Conservation (phyloP, 2,113 vertebrate genomes). For the Cyanoliseus patagonus region DNA sequence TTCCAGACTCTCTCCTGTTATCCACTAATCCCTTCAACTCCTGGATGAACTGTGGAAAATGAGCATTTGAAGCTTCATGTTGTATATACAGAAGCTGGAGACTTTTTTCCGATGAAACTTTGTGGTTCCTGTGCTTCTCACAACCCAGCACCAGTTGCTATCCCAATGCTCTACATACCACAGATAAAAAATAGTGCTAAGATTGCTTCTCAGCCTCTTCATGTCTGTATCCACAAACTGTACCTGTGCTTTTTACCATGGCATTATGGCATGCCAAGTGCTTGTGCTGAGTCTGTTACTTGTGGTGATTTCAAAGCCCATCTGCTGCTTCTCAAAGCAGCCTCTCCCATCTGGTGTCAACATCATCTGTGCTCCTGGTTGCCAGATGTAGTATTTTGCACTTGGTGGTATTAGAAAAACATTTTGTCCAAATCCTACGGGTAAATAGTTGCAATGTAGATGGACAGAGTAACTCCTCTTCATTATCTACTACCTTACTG, state of each 20-base stretch:
- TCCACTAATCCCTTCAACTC: background rate
- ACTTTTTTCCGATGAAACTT: background rate
- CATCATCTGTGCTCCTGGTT: background rate
- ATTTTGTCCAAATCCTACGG: background rate
- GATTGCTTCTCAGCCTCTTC: background rate
- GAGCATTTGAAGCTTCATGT: background rate
- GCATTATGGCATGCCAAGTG: background rate
- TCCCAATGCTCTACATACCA: background rate
- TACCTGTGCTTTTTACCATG: background rate
- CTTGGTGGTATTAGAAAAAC: background rate
- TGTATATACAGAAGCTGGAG: background rate
- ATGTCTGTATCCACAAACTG: background rate
- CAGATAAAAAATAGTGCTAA: background rate
- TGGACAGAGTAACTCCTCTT: background rate
- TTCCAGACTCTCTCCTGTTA: background rate
- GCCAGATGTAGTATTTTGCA: conserved; percentile 12
- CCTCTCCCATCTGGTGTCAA: background rate
- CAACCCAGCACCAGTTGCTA: background rate
- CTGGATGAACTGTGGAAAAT: background rate
- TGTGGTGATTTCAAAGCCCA: background rate
- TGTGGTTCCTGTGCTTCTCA: fast-evolving
- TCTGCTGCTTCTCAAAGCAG: background rate
- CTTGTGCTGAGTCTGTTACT: background rate
- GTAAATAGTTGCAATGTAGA: background rate
- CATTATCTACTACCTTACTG: background rate